phyloP scores from a whole-genome alignment of 1,140 invertebrate species.

The Rhagoletis pomonella region DNA sequence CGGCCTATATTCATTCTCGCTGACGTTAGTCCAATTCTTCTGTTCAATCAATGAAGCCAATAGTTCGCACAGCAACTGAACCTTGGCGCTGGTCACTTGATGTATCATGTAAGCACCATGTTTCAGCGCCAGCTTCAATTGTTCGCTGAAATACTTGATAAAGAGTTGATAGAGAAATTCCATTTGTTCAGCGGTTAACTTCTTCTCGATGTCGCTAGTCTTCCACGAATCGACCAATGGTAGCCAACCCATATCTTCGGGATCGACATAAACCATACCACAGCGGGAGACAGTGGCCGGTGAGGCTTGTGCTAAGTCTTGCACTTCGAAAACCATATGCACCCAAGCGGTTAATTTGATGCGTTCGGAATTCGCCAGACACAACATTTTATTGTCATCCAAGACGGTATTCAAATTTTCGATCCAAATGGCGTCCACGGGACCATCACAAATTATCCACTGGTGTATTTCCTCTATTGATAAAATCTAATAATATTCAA shows the following conservation, averaged over 20 bases:
- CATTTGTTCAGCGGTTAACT: constrained; percentile 77
- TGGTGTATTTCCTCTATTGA: constrained; percentile 81
- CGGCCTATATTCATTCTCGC: constrained; percentile 58
- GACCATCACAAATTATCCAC: constrained; percentile 92
- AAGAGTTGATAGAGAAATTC: constrained; percentile 80
- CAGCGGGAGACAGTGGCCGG: constrained; percentile 91
- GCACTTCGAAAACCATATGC: constrained; percentile 92
- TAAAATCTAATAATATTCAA: not conserved
- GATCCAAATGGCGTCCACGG: constrained; percentile 96
- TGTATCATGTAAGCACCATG: constrained; percentile 80
- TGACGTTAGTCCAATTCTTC: constrained; percentile 57
- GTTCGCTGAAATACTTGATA: constrained; percentile 78
- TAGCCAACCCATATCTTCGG: constrained; percentile 85
- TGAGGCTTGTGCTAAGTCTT: constrained; percentile 88
- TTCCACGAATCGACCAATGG: constrained; percentile 89
- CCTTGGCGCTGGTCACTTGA: constrained; percentile 89
- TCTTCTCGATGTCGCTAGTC: constrained; percentile 76
- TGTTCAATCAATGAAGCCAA: constrained; percentile 80
- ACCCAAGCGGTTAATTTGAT: constrained; percentile 90
- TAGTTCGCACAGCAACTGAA: constrained; percentile 82
- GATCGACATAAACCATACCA: constrained; percentile 94
- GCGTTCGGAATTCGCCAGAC: constrained; percentile 89
- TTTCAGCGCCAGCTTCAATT: constrained; percentile 80
- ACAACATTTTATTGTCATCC: constrained; percentile 96
- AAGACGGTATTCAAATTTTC: constrained; percentile 96